Percentiles rank a stretch among this genome's conserved stretches.
Conservation (phyloP, 2,797 vertebrate species). For the Tokudaia muenninki region DNA sequence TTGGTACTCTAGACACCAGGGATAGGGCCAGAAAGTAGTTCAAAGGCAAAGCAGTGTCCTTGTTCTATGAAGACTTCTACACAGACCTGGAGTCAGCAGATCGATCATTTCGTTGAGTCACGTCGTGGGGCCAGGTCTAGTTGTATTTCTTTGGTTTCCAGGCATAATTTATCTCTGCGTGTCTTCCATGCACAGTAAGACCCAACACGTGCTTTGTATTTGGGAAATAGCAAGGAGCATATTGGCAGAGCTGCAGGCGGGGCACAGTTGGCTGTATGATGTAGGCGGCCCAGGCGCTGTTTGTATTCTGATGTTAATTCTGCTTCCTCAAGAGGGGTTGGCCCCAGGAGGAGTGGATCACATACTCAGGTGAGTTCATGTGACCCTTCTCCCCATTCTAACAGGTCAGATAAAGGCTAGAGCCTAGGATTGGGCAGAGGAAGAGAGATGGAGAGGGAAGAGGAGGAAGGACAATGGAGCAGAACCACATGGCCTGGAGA, state of each 20-base stretch:
- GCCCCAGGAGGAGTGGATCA: background rate
- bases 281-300: background rate
- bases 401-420: background rate
- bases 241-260: background rate
- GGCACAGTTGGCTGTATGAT: background rate
- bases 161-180: conserved; percentile 52
- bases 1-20: background rate
- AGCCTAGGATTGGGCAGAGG: background rate
- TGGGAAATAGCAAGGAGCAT: background rate
- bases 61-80: background rate
- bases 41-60: background rate
- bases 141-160: background rate
- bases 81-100: background rate
- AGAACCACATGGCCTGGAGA: background rate
- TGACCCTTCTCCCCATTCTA: background rate
- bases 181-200: conserved; percentile 8
- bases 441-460: accelerated
- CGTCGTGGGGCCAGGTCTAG: background rate
- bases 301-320: background rate
- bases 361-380: background rate
- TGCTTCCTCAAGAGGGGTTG: background rate
- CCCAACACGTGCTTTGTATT: conserved; percentile 33
- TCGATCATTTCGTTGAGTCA: background rate
- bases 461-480: background rate
- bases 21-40: background rate